Evolutionary conservation across 2,888 invertebrate species (phyloP).

Genomic region (Ectemnius cavifrons): DNA sequence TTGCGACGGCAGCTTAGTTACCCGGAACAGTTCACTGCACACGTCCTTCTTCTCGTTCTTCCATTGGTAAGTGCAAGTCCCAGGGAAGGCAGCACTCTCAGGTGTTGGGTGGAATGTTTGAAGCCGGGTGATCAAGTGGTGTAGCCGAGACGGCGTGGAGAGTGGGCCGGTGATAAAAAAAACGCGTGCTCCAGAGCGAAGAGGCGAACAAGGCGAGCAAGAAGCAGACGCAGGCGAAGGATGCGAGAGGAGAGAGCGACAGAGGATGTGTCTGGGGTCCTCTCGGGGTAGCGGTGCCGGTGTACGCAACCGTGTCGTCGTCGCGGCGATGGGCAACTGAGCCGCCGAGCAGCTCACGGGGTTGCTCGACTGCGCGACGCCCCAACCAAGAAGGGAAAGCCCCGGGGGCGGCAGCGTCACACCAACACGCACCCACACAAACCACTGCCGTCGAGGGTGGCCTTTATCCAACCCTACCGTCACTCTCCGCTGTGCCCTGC

Average conservation of each 20-base stretch:
- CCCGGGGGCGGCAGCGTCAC: conserved; percentile 60
- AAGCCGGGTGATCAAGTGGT: neutral
- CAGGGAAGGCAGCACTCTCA: too few species aligned
- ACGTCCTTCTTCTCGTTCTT: too few species aligned
- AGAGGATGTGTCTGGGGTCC: conserved; percentile 2
- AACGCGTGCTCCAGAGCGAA: neutral
- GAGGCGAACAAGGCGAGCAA: neutral
- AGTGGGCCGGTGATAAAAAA: neutral
- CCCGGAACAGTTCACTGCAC: too few species aligned
- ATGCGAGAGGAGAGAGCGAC: conserved; percentile 2
- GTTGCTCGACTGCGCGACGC: conserved; percentile 67
- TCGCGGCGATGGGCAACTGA: conserved; percentile 74
- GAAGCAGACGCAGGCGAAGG: neutral
- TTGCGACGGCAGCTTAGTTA: too few species aligned
- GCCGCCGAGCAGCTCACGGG: conserved; percentile 63
- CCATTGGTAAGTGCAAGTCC: too few species aligned
- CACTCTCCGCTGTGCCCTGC: conserved; percentile 37
- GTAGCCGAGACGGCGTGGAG: neutral
- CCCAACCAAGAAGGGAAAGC: conserved; percentile 62
- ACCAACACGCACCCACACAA: conserved; percentile 48
- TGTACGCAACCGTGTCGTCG: conserved; percentile 44
- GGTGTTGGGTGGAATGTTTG: neutral
- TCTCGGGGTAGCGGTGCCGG: conserved; percentile 11
- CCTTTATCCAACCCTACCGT: conserved; percentile 51
- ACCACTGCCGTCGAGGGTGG: conserved; percentile 48